Evolutionary conservation across 1,140 invertebrate genomes (phyloP).

Genomic region (Calycopis cecrops): DNA sequence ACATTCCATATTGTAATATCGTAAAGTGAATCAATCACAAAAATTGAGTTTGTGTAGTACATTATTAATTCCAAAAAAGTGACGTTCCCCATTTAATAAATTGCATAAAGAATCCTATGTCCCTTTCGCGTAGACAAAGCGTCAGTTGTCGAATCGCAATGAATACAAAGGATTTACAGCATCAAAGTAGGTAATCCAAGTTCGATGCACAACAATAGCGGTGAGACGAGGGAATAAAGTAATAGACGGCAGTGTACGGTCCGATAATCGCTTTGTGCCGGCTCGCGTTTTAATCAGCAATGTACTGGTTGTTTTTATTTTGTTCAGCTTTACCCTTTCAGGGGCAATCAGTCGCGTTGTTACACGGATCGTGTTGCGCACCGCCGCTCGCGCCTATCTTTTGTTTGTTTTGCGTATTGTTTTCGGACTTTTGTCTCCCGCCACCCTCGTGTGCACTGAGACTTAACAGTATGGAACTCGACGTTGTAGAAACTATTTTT

Average conservation of each 20-base stretch:
- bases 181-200: constrained; percentile 40
- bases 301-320: constrained; percentile 43
- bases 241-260: constrained; percentile 52
- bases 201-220: constrained; percentile 41
- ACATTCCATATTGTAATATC: no score
- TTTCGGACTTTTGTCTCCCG: constrained; percentile 21
- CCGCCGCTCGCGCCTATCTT: constrained; percentile 36
- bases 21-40: no score
- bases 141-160: constrained; percentile 19
- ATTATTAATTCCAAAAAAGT: no score
- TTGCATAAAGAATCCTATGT: no score
- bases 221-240: constrained; percentile 32
- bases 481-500: no score
- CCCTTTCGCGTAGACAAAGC: constrained; percentile 16
- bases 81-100: no score
- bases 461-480: no score
- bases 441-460: neutral
- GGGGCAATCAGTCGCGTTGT: constrained; percentile 59
- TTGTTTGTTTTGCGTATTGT: constrained; percentile 23
- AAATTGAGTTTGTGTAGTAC: no score
- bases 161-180: constrained; percentile 35
- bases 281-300: constrained; percentile 62
- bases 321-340: constrained; percentile 53
- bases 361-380: constrained; percentile 50
- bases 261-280: constrained; percentile 66